Base-by-base conservation (phyloP, 2,888 invertebrate species). In the Lochmaea crataegi region DNA sequence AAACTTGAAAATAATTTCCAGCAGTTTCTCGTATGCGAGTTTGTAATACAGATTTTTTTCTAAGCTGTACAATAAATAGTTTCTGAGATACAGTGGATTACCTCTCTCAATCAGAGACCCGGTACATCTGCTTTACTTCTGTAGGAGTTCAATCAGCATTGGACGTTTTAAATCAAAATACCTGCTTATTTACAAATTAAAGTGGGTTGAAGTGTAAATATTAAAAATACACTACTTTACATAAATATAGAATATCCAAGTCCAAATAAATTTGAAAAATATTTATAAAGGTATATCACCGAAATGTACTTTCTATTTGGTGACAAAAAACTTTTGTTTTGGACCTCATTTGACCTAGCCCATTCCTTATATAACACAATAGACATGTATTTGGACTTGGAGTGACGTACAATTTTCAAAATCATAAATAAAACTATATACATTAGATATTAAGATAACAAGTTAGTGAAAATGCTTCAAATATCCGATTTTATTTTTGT, bases 401-500 rank as follows among this genome's bases (percentile, higher is more conserved):
- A 26, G 11, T 32, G 26, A 32, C 53, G 18, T 53, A 42, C 7
- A 18, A 42, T 10, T 45, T 63, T 48, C 53, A 71, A 67, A 71
- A 68, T 64, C 41, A 60, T 61, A 60, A 61, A 56, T 56, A 67
- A 51, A 66, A 66, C 41, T 58, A 56, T 32, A 66, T 38, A 71
- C 42, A 48, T n/a, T 64, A 67, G 64, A 61, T 32, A 45, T 41
- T 73, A 71, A 63, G 65, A 38, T 60, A 71, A 68, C 63, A 32
- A 66, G 45, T 71, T 67, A 74, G 71, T 64, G 68, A 65, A 72
- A 51, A 71, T 80, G 80, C 81, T 82, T 70, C 71, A 78, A 81
- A 82, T 53, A 53, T 81, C 81, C 80, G 68, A 81, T 82, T 81
- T 82, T 82, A 83, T 83, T 83, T 83, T 83, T 83, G 75, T 82